Percentiles rank a stretch among this genome's conserved stretches.
These are phyloP conservation scores for Andrena cerasifolii DNA, from an alignment of 1,140 invertebrate species.

Conservation along the genomic window DNA sequence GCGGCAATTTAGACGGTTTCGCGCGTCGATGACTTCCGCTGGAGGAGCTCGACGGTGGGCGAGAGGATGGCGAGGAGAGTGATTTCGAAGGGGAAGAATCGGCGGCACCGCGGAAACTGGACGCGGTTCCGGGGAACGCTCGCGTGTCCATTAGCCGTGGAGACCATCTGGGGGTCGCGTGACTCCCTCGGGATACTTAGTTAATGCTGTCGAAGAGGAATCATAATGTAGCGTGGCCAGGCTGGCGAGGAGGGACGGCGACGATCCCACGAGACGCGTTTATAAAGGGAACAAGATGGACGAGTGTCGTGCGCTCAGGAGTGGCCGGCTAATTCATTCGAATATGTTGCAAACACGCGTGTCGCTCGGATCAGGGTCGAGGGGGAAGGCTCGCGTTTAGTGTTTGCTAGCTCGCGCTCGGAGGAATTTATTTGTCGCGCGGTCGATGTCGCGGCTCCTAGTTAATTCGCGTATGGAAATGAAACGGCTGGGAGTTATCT, in stretches of 20 bases:
- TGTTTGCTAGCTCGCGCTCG: neutral
- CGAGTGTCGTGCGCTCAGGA: neutral
- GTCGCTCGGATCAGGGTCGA: no score
- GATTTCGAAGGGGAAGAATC: no score
- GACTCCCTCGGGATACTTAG: constrained; percentile 55
- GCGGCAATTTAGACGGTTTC: constrained; percentile 12
- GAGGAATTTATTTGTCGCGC: constrained; percentile 10
- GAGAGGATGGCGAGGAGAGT: no score
- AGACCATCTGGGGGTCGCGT: constrained; percentile 42
- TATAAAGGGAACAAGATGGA: constrained; percentile 15
- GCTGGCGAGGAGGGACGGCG: neutral
- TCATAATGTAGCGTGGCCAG: constrained; percentile 47
- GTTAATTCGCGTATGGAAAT: neutral
- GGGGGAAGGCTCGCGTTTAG: neutral
- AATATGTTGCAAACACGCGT: neutral
- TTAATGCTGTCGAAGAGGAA: constrained; percentile 34
- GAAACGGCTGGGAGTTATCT: neutral
- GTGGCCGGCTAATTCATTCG: constrained; percentile 30
- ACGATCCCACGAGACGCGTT: constrained; percentile 40
- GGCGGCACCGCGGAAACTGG: constrained; percentile 10
- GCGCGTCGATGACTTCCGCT: neutral
- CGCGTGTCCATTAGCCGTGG: constrained; percentile 47
- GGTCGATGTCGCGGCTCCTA: neutral
- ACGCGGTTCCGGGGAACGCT: constrained; percentile 27
- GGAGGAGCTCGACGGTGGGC: no score